These are phyloP conservation scores for Cinara cedri DNA, from an alignment of 2,888 invertebrate species.

Conservation along the genomic window DNA sequence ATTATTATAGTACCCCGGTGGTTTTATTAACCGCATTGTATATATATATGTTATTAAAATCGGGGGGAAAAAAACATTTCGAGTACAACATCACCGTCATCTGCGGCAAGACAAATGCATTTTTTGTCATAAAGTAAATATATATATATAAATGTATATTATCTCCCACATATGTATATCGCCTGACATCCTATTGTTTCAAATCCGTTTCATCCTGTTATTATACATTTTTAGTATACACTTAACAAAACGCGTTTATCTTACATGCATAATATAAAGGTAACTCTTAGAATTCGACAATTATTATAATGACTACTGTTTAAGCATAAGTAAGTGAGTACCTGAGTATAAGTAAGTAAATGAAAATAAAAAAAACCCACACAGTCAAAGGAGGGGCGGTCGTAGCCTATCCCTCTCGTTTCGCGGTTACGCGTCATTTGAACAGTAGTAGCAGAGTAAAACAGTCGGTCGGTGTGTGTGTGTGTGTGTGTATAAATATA, in stretches of 20 bases:
- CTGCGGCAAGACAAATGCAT: too few relatives aligned
- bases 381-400: neutral
- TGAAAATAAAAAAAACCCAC: too few relatives aligned
- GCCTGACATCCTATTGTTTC: constrained; percentile 42
- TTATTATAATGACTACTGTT: constrained; percentile 23
- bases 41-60: constrained; percentile 1
- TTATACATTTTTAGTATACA: neutral
- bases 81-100: constrained; percentile 10
- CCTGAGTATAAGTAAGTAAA: too few relatives aligned
- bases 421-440: constrained; percentile 45
- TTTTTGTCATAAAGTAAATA: too few relatives aligned
- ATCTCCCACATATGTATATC: constrained; percentile 11
- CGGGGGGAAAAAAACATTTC: neutral
- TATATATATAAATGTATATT: neutral
- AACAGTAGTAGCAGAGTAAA: constrained; percentile 19
- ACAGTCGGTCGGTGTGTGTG: neutral
- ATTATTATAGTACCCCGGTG: neutral
- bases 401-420: neutral
- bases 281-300: constrained; percentile 24
- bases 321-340: too few relatives aligned
- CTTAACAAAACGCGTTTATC: constrained; percentile 33
- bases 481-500: constrained; percentile 1
- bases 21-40: constrained; percentile 35
- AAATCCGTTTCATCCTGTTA: too few relatives aligned
- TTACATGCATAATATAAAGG: constrained; percentile 19